Conservation (phyloP, 2,113 vertebrate genomes). For the Clarias gariepinus region DNA sequence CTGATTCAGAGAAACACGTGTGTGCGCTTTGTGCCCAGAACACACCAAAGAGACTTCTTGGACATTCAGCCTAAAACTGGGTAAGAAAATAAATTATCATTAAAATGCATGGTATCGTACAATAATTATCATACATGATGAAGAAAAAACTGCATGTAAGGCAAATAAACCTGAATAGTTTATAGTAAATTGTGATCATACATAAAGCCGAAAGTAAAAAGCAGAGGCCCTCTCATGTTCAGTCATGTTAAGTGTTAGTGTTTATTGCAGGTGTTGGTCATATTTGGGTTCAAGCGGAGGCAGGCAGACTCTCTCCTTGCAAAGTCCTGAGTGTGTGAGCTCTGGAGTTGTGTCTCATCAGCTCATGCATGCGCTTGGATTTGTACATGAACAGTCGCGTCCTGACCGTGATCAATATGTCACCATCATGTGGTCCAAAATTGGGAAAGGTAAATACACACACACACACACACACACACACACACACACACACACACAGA, state of each 20-base stretch:
- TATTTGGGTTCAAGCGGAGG: constrained; percentile 74
- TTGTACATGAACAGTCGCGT: constrained; percentile 73
- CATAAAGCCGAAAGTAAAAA: not conserved
- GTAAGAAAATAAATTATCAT: constrained; percentile 61
- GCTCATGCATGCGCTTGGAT: constrained; percentile 66
- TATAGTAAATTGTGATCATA: not conserved
- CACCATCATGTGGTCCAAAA: constrained; percentile 70
- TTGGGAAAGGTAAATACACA: constrained; percentile 71
- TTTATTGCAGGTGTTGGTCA: constrained; percentile 71
- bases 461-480: constrained; percentile 3
- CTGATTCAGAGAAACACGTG: constrained; percentile 79
- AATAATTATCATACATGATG: not conserved
- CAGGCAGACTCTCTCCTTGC: constrained; percentile 67
- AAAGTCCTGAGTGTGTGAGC: constrained; percentile 62
- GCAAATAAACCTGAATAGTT: not conserved
- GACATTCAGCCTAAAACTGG: constrained; percentile 79
- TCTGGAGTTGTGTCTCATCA: constrained; percentile 70
- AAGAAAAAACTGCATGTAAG: not conserved
- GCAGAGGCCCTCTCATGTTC: not conserved
- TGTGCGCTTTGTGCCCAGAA: constrained; percentile 78
- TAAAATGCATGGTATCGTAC: not conserved
- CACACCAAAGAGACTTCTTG: constrained; percentile 79
- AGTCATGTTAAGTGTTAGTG: not conserved
- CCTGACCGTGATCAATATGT: constrained; percentile 66
- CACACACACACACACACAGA: not conserved